Evolutionary conservation across 1,140 invertebrate genomes (phyloP).

Genomic region (Drosophila nigrodunni): DNA sequence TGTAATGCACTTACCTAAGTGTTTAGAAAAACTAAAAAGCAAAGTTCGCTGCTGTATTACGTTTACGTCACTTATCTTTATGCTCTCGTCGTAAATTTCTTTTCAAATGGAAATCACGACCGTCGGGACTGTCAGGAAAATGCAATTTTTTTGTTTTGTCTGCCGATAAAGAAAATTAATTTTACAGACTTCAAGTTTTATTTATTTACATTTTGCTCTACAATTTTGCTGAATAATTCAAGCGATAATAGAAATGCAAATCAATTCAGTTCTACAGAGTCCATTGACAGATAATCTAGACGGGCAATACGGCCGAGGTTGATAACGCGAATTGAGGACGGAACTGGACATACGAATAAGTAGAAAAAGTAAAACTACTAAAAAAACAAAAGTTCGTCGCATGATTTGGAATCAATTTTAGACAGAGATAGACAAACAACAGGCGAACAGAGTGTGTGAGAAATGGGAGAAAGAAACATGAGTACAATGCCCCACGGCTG

Average conservation of each 20-base stretch:
- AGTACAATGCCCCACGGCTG: slow-evolving; percentile 22
- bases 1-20: slow-evolving; percentile 4
- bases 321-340: slow-evolving; percentile 34
- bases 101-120: slow-evolving; percentile 2
- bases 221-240: slow-evolving; percentile 37
- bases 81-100: neutral
- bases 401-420: slow-evolving; percentile 26
- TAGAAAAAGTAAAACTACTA: slow-evolving; percentile 21
- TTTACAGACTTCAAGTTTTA: slow-evolving; percentile 11
- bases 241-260: slow-evolving; percentile 57
- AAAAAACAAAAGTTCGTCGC: slow-evolving; percentile 38
- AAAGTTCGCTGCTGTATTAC: slow-evolving; percentile 6
- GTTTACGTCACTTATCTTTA: slow-evolving; percentile 15
- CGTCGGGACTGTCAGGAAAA: neutral
- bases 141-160: slow-evolving; percentile 17
- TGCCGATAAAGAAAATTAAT: slow-evolving; percentile 40
- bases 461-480: slow-evolving; percentile 5
- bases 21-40: slow-evolving; percentile 9
- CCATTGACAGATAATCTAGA: slow-evolving; percentile 60
- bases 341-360: slow-evolving; percentile 30
- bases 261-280: slow-evolving; percentile 38
- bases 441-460: neutral
- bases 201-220: slow-evolving; percentile 6
- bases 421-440: slow-evolving; percentile 1
- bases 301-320: slow-evolving; percentile 6